Evolutionary conservation across 30 jellyfish, hydroid and myxozoan genomes (phyloP).

Genomic region (Chrysaora quinquecirrha): DNA sequence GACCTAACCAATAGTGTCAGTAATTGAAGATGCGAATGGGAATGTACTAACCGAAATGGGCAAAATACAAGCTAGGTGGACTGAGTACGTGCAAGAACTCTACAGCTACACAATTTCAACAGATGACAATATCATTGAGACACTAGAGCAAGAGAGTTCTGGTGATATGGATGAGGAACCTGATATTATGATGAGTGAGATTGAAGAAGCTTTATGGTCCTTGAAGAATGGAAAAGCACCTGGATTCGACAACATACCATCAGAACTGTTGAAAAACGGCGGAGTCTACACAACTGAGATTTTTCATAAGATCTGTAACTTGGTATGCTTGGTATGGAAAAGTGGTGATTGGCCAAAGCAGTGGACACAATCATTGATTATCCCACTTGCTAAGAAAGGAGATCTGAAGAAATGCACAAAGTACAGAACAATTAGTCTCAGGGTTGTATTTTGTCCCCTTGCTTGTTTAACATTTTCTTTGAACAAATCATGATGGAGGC

Average conservation of each 20-base stretch:
- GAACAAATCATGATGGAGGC: constrained; percentile 58
- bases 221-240: constrained; percentile 49
- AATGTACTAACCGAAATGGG: neutral
- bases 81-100: constrained; percentile 9
- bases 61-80: neutral
- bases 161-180: constrained; percentile 1
- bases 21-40: constrained; percentile 13
- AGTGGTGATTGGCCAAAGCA: constrained; percentile 19
- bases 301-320: neutral
- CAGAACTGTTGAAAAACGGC: neutral
- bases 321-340: constrained; percentile 12
- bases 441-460: constrained; percentile 59
- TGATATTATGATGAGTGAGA: constrained; percentile 1
- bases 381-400: neutral
- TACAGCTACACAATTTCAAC: constrained; percentile 13
- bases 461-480: constrained; percentile 53
- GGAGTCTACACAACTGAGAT: constrained; percentile 8
- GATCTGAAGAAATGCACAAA: constrained; percentile 38
- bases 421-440: constrained; percentile 35
- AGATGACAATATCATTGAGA: neutral
- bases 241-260: constrained; percentile 36
- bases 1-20: neutral
- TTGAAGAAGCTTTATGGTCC: constrained; percentile 25
- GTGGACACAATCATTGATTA: constrained; percentile 8
- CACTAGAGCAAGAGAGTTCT: neutral